phyloP scores from a whole-genome alignment of 1,140 invertebrate species.

The Octopus sinensis region DNA sequence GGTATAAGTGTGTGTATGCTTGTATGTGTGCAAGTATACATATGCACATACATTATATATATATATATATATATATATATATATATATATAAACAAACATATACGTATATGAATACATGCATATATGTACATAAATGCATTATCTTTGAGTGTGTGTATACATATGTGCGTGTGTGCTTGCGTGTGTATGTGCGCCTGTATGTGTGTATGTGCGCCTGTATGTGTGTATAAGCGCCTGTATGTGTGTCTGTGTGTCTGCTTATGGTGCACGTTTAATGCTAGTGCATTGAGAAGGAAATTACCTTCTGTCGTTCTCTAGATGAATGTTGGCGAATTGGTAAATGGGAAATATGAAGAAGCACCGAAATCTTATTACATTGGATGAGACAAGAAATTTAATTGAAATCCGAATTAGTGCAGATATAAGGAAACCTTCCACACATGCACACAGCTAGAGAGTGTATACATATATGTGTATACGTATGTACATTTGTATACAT shows the following conservation, averaged over 20 bases:
- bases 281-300: too few species aligned
- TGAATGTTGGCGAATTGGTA: too few species aligned
- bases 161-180: neutral
- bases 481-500: neutral
- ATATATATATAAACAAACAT: neutral
- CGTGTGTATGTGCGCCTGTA: neutral
- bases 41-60: neutral
- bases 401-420: too few species aligned
- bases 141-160: neutral
- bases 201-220: neutral
- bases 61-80: neutral
- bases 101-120: neutral
- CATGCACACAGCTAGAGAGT: neutral
- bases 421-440: too few species aligned
- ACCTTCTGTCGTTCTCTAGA: too few species aligned
- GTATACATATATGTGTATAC: neutral
- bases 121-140: neutral
- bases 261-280: neutral
- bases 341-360: too few species aligned
- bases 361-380: too few species aligned
- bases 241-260: neutral
- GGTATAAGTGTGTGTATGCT: neutral
- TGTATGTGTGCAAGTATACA: neutral
- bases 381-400: too few species aligned
- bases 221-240: neutral